Conservation (phyloP, 2,113 vertebrate species). For the Megaceryle maxima region DNA sequence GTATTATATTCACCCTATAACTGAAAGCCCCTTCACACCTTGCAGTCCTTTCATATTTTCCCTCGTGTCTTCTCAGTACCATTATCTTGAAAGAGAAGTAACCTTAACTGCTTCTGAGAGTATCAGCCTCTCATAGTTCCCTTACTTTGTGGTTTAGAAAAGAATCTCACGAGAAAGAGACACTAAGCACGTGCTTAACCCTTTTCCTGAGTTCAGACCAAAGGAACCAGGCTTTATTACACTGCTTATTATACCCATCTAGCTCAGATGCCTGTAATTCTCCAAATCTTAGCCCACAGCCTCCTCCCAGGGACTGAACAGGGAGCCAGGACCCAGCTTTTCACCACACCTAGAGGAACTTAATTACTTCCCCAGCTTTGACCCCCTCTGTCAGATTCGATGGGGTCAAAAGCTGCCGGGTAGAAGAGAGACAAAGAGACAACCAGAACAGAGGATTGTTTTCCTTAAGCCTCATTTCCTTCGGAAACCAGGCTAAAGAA, state of each 20-base stretch:
- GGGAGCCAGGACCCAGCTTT: not conserved
- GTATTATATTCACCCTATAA: not conserved
- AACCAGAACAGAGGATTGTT: not conserved
- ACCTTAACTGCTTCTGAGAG: not conserved
- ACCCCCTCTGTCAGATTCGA: not conserved
- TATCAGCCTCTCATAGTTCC: not conserved
- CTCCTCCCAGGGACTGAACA: not conserved
- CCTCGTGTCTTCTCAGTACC: not conserved
- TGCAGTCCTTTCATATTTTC: not conserved
- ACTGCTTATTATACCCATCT: not conserved
- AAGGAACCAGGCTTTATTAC: not conserved
- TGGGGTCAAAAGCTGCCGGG: not conserved
- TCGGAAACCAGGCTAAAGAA: not conserved
- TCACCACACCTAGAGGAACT: not conserved
- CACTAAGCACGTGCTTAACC: not conserved
- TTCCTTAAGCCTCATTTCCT: not conserved
- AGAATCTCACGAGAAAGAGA: not conserved
- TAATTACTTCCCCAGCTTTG: constrained; percentile 9
- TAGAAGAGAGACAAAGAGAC: not conserved
- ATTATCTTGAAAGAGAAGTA: not conserved
- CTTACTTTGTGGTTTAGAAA: not conserved
- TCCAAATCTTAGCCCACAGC: not conserved
- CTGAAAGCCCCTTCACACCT: not conserved
- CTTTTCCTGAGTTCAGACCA: not conserved
- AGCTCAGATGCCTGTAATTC: not conserved